Base-by-base conservation (phyloP, 2,888 invertebrate species). In the Eupsilia transversa region DNA sequence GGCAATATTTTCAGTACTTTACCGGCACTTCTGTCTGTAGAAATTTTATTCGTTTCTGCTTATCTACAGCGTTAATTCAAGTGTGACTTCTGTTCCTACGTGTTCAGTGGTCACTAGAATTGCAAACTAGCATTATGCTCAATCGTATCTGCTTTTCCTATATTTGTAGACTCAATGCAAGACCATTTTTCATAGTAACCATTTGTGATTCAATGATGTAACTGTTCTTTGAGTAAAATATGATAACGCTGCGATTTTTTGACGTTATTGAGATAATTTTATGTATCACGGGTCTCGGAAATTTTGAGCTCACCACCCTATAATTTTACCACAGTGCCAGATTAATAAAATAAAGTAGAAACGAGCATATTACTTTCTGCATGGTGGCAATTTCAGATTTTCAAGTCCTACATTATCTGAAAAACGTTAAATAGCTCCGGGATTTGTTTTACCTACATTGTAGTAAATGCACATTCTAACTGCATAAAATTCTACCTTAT, bases 121-220 rank as follows among this genome's bases (percentile, higher is more conserved):
- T 85, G 86, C 86, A 77, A 67, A 72, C 66, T 30, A 77, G 69
- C 61, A 85, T 85, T 77, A 86, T 46, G 66, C 65, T 82, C 82
- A 82, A 77, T 82, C 56, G 69, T 56, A 72, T 82, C 78, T 72
- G 43, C 66, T 77, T 68, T 84, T 84, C 84, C 84, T 84, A 73
- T 84, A 75, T 86, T 75, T 75, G 80, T 66, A 71, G 65, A 72
- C 30, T 46, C 33, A 12, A 17, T 60, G 46, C 20, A 27, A 52
- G 12, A 54, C 54, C 70, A 87, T 84, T 83, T 80, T 73, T 80
- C 75, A 77, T 72, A 59, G 57, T 38, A 63, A 71, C 64, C 77
- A 69, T 73, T 87, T 77, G 74, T 83, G 27, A 66, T 63, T 75
- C 46, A 65, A 33, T 77, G 52, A 74, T 46, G 68, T 74, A 76